These are phyloP conservation scores for Sciurus carolinensis DNA, from an alignment of 2,797 vertebrate genomes.

Conservation along the genomic window DNA sequence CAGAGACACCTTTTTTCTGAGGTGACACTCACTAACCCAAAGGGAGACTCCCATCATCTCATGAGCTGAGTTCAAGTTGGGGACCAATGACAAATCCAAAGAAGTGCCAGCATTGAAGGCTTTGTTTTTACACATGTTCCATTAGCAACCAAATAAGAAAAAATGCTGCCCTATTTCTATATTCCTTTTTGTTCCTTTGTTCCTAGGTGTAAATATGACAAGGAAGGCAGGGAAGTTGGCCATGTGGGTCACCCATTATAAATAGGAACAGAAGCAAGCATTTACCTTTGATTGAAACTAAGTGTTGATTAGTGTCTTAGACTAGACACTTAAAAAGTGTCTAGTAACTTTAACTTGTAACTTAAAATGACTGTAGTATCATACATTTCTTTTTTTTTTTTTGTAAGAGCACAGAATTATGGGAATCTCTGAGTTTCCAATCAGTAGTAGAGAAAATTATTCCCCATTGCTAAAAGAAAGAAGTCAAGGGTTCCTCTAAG, in stretches of 20 bases:
- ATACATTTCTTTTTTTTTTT: neutral
- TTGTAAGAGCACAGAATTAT: neutral
- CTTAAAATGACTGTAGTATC: neutral
- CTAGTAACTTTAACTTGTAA: neutral
- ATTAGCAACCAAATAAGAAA: neutral
- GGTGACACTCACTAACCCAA: neutral
- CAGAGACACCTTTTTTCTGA: neutral
- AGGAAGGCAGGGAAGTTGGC: neutral
- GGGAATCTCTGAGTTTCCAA: slow-evolving; percentile 8
- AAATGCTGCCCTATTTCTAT: neutral
- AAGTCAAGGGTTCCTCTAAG: neutral
- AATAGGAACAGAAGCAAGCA: neutral
- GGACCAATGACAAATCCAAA: neutral
- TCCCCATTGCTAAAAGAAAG: neutral
- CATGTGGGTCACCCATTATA: neutral
- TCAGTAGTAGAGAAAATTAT: neutral
- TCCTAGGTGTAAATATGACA: neutral
- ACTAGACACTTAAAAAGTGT: neutral
- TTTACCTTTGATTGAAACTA: neutral
- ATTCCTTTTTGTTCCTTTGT: neutral
- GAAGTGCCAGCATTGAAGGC: neutral
- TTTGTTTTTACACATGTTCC: neutral
- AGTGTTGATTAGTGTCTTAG: neutral
- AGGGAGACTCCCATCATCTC: neutral
- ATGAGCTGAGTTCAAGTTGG: neutral